A percentile compares a stretch with the other conserved stretches of the same genome.
phyloP scores from a whole-genome alignment of 2,113 vertebrate species.

The Tychaedon coryphoeus region DNA sequence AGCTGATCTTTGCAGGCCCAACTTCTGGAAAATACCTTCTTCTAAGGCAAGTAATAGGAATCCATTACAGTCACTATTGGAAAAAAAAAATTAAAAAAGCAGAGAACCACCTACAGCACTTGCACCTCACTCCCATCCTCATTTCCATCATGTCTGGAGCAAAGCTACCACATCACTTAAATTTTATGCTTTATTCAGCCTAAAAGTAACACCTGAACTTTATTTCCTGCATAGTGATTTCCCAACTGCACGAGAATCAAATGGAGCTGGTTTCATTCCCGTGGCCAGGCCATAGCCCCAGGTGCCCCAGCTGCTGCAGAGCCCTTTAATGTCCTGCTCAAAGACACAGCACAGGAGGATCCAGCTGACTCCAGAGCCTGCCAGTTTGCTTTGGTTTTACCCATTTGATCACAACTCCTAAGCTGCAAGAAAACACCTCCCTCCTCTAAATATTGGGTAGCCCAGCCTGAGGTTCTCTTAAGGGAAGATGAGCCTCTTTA shows the following conservation, averaged over 20 bases:
- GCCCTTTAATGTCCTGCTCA: background rate
- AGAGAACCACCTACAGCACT: background rate
- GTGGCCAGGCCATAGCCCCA: background rate
- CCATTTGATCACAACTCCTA: background rate
- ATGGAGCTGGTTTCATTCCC: background rate
- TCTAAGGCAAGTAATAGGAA: background rate
- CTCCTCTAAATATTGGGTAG: background rate
- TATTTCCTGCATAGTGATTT: constrained; percentile 2
- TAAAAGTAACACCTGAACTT: constrained; percentile 28
- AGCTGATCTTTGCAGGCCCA: background rate
- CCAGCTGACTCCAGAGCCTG: background rate
- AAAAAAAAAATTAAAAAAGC: background rate
- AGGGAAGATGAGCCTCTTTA: background rate
- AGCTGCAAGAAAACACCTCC: background rate
- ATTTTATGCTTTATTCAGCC: background rate
- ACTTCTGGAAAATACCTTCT: background rate
- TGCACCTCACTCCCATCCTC: background rate
- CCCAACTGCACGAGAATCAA: background rate
- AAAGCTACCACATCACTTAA: background rate
- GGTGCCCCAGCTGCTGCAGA: background rate
- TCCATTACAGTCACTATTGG: background rate
- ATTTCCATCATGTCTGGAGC: background rate
- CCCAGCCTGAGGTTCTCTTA: background rate
- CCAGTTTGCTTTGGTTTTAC: background rate
- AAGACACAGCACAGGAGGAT: background rate